Evolutionary conservation across 1,140 invertebrate species (phyloP), one percentile per base, ranked within the genome.

Genomic region (Cydia strobilella): DNA sequence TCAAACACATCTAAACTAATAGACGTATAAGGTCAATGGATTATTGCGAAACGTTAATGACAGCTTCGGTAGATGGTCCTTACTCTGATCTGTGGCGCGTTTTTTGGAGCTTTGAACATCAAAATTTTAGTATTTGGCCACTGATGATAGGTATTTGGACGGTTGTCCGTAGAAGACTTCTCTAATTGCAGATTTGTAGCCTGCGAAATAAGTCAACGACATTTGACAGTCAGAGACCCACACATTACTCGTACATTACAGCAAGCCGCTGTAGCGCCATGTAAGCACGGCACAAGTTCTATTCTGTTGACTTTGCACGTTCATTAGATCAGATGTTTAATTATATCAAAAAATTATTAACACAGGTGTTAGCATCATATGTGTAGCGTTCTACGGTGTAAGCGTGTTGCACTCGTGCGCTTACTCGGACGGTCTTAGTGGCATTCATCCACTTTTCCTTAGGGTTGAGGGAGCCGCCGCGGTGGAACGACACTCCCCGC

Each of bases 381-480:
- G 73, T 66, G 73, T 31, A 59, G 59, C 77, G 73, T 72, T 65
- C 42, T 74, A 20, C 73, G 54, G 75, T 78, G 77, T 72, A 72
- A 74, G 80, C 74, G 75, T 77, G 75, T 76, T 79, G 77, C 74
- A 39, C 25, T 63, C 80, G 80, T 35, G 31, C 65, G 85, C 94
- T 94, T 95, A 95, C 95, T 93, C 94, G 94, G 84, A 95, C 95
- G 95, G 94, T 95, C 78, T 94, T 94, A 82, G 95, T 95, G 77
- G 95, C 95, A 78, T 82, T 94, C 81, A 93, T 94, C 95, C 95
- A 96, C 76, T 93, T 93, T 82, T 94, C 93, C 74, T 84, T 80
- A 10, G 89, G 85, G 69, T 82, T 82, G 77, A 84, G 89, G 48
- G 84, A 80, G 79, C 84, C 92, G 84, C 78, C 83, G 77, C 83